Conservation (phyloP, 1,140 invertebrate genomes). For the Goniozus legneri region DNA sequence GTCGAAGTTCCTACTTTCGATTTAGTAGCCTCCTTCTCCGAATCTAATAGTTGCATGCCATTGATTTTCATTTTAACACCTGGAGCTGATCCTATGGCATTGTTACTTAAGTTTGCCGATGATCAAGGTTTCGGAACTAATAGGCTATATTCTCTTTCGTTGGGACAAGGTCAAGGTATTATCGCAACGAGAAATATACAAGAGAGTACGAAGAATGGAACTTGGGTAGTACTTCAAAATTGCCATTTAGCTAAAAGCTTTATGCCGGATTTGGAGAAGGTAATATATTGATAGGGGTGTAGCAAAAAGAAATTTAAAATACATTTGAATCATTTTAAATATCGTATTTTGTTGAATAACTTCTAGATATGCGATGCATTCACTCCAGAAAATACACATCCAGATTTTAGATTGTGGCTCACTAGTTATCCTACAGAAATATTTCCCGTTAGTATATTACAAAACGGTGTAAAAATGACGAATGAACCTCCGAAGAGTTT, state of each 20-base stretch:
- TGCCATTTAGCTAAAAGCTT: conserved; percentile 93
- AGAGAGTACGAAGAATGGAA: conserved; percentile 77
- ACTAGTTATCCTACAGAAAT: conserved; percentile 86
- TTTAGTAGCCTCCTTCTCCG: conserved; percentile 74
- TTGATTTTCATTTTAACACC: conserved; percentile 88
- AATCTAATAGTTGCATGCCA: conserved; percentile 80
- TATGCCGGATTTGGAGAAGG: conserved; percentile 79
- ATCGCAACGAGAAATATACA: conserved; percentile 86
- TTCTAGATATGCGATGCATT: conserved; percentile 75
- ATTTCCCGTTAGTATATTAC: conserved; percentile 89
- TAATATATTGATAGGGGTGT: conserved; percentile 32
- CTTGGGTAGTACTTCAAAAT: conserved; percentile 95
- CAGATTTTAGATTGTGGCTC: conserved; percentile 88
- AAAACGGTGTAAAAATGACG: conserved; percentile 95
- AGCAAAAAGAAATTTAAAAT: too few species aligned
- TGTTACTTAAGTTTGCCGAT: conserved; percentile 82
- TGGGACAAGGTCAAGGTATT: conserved; percentile 91
- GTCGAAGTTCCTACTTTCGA: conserved; percentile 89
- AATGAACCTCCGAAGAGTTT: conserved; percentile 89
- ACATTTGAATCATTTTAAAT: too few species aligned
- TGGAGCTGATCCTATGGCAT: conserved; percentile 86
- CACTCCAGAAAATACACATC: conserved; percentile 72
- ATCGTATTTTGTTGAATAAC: too few species aligned
- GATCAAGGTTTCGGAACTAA: conserved; percentile 83
- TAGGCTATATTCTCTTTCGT: conserved; percentile 78